phyloP scores from a whole-genome alignment of 2,888 invertebrate genomes.

The Drosophila quasianomalipes region DNA sequence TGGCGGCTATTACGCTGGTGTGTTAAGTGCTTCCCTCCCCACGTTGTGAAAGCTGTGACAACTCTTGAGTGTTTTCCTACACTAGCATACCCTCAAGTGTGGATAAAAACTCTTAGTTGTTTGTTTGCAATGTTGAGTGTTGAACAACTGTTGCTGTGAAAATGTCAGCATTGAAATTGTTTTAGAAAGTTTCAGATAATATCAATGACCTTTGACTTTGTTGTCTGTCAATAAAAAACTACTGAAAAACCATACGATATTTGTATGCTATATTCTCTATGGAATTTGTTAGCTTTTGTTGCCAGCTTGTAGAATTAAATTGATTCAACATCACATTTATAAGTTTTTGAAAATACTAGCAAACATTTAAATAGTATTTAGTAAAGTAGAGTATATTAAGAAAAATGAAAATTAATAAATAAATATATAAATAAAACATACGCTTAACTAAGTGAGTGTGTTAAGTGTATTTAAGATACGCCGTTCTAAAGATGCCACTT shows the following conservation, averaged over 20 bases:
- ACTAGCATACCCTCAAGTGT: neutral
- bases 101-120: neutral
- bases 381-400: neutral
- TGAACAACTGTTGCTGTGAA: neutral
- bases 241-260: neutral
- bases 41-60: slow-evolving; percentile 28
- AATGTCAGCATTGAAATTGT: neutral
- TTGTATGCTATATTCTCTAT: neutral
- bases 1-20: slow-evolving; percentile 16
- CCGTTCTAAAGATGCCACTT: neutral
- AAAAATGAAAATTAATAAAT: neutral
- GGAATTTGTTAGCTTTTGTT: neutral
- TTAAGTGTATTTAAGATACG: slow-evolving; percentile 8
- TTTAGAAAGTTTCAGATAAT: neutral
- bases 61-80: slow-evolving; percentile 22
- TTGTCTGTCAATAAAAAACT: neutral
- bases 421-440: too few relatives aligned
- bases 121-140: slow-evolving; percentile 1
- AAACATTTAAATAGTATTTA: neutral
- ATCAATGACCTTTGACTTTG: neutral
- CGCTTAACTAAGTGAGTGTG: neutral
- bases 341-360: neutral
- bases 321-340: neutral
- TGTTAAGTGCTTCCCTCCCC: slow-evolving; percentile 39
- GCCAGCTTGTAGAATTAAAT: neutral